phyloP scores from a whole-genome alignment of 1,140 invertebrate genomes.

The Bombus impatiens region DNA sequence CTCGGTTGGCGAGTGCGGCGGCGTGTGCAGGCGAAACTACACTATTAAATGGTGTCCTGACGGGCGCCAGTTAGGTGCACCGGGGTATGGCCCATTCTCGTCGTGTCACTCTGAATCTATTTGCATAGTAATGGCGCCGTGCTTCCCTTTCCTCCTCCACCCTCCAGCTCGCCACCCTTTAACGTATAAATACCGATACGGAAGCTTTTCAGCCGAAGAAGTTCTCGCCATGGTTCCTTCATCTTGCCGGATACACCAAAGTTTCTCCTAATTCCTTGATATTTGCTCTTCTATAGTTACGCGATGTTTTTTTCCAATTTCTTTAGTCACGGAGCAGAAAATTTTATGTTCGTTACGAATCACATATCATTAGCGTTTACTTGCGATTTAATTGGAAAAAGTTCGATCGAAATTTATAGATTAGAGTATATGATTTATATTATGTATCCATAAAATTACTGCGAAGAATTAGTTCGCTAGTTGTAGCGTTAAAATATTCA shows the following conservation, averaged over 20 bases:
- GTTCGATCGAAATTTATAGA: too few species aligned
- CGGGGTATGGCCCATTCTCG: slow-evolving; percentile 73
- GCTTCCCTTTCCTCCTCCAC: slow-evolving; percentile 53
- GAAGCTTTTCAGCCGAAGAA: slow-evolving; percentile 25
- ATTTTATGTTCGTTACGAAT: too few species aligned
- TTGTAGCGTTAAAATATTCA: too few species aligned
- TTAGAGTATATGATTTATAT: too few species aligned
- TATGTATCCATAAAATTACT: too few species aligned
- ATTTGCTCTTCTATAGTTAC: too few species aligned
- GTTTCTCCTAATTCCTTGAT: neutral
- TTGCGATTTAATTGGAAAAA: too few species aligned
- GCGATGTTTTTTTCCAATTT: too few species aligned
- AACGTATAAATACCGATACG: slow-evolving; percentile 61
- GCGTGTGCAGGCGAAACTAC: slow-evolving; percentile 76
- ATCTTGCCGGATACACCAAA: neutral
- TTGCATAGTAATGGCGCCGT: slow-evolving; percentile 79
- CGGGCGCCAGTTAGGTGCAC: slow-evolving; percentile 76
- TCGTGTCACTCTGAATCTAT: slow-evolving; percentile 80
- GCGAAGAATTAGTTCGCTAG: neutral
- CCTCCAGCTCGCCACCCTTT: slow-evolving; percentile 30
- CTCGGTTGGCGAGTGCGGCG: slow-evolving; percentile 50
- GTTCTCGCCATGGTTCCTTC: slow-evolving; percentile 7
- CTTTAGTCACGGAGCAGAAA: too few species aligned
- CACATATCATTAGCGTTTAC: too few species aligned
- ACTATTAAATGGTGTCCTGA: slow-evolving; percentile 79